Evolutionary conservation across 1,140 invertebrate genomes (phyloP), one percentile per base, ranked within the genome.

Genomic region (Drosophila pseudoananassae): DNA sequence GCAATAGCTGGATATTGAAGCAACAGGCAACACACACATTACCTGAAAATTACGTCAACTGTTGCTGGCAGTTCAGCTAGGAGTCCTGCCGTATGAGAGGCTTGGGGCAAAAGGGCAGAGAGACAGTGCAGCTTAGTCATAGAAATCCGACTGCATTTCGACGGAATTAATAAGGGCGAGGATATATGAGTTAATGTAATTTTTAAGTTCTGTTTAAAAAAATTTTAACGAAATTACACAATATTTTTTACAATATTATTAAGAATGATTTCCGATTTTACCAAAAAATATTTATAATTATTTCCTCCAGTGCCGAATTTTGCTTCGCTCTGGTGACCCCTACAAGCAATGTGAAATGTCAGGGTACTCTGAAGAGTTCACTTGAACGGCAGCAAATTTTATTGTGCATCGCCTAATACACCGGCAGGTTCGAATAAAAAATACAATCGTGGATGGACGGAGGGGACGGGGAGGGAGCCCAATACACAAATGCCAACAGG

Each of bases 1-100:
- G 60, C 69, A 57, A 56, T 46, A 50, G 25, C 29, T 43, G 58
- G 54, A 47, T 56, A 61, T 64, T 53, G 58, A 29, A 65, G 66
- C 46, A 75, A 68, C 60, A 59, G 59, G 43, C 83, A 82, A 65
- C 78, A 63, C 61, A 76, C 83, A 76, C 59, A 88, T 89, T 88
- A 79, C 76, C 83, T 88, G 76, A 47, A 88, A 88, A 88, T 89
- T 89, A 88, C 76, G 79, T 83, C 78, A 88, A 89, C 83, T 78
- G 74, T 84, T 68, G 63, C 51, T 17, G 63, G 7, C 40, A 29
- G 8, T 6, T 20, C 17, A 23, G 38, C 15, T 4, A 14, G 17
- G 23, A 15, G 8, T 1, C 15, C 7, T 17, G 29, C 23, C 5
- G 5, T 25, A 46, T 23, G 27, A 38, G 53, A 29, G 47, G 45